These are phyloP conservation scores for Perca schrenkii DNA, from an alignment of 2,113 vertebrate species.

Conservation along the genomic window DNA sequence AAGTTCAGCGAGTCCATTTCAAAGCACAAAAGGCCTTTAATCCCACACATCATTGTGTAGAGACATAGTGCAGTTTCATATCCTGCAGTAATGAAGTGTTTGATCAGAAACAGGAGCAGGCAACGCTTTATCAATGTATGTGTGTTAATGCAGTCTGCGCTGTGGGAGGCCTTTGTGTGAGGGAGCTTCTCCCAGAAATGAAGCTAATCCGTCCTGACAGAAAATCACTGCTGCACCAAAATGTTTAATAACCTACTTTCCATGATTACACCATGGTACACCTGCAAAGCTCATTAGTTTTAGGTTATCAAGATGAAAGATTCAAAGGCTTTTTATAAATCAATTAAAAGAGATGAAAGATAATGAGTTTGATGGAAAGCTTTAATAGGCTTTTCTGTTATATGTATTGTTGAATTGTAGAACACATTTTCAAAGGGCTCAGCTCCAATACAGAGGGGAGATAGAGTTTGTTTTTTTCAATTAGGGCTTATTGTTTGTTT, in stretches of 20 bases:
- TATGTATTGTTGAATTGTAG: slow-evolving; percentile 11
- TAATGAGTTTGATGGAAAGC: slow-evolving; percentile 46
- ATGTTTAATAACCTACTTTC: slow-evolving; percentile 61
- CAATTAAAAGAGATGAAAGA: slow-evolving; percentile 48
- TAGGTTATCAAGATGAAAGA: slow-evolving; percentile 43
- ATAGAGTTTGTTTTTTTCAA: background rate
- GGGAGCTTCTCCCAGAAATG: slow-evolving; percentile 7
- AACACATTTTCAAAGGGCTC: slow-evolving; percentile 11
- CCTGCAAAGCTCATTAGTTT: slow-evolving; percentile 62
- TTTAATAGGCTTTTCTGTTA: slow-evolving; percentile 42
- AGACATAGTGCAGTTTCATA: background rate
- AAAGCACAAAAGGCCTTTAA: background rate
- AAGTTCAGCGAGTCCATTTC: background rate
- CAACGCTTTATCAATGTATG: background rate
- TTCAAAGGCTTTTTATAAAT: slow-evolving; percentile 35
- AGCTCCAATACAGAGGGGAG: background rate
- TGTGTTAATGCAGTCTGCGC: background rate
- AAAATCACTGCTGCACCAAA: slow-evolving; percentile 50
- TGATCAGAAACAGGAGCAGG: slow-evolving; percentile 6
- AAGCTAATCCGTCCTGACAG: slow-evolving; percentile 44
- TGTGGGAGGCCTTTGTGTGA: slow-evolving; percentile 20
- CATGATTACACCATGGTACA: slow-evolving; percentile 42
- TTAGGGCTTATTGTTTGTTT: background rate
- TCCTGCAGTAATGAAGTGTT: background rate
- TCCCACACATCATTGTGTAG: background rate